phyloP scores from a whole-genome alignment of 2,888 invertebrate species.

The Brenthis hecate region DNA sequence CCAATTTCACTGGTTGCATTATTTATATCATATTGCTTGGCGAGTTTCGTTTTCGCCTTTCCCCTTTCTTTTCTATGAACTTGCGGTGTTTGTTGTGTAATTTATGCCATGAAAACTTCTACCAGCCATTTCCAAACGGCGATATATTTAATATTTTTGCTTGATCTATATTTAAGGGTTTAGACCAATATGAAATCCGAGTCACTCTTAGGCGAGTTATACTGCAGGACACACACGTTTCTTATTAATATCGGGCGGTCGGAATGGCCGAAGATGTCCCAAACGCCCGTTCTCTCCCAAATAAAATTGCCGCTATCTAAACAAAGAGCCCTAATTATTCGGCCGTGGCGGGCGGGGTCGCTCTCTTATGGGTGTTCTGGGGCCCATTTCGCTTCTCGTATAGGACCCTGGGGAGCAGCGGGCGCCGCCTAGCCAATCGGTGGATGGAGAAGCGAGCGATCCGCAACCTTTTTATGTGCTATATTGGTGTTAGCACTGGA shows the following conservation, averaged over 20 bases:
- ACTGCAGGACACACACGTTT: constrained; percentile 70
- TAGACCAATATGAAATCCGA: constrained; percentile 51
- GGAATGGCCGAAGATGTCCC: constrained; percentile 81
- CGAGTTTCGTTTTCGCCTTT: constrained; percentile 66
- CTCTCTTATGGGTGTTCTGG: constrained; percentile 87
- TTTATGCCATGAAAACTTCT: constrained; percentile 67
- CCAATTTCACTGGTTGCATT: constrained; percentile 78
- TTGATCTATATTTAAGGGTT: background rate
- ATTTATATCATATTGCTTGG: constrained; percentile 79
- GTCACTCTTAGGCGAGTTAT: constrained; percentile 53
- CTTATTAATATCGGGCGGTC: constrained; percentile 80
- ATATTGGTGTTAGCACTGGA: constrained; percentile 76
- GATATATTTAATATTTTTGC: constrained; percentile 6
- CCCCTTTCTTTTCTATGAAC: constrained; percentile 74
- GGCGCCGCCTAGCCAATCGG: constrained; percentile 85
- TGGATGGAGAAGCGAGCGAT: constrained; percentile 80
- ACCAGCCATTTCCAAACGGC: constrained; percentile 47
- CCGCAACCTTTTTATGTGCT: constrained; percentile 82
- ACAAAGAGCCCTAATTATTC: constrained; percentile 86
- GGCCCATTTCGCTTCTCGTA: constrained; percentile 86
- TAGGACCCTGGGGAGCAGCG: constrained; percentile 83
- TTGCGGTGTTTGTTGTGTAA: constrained; percentile 58
- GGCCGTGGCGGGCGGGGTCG: constrained; percentile 85
- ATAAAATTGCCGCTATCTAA: constrained; percentile 84
- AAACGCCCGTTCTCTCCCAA: constrained; percentile 80